Conservation (phyloP, 1,140 invertebrate species). For the Ladona fulva region DNA sequence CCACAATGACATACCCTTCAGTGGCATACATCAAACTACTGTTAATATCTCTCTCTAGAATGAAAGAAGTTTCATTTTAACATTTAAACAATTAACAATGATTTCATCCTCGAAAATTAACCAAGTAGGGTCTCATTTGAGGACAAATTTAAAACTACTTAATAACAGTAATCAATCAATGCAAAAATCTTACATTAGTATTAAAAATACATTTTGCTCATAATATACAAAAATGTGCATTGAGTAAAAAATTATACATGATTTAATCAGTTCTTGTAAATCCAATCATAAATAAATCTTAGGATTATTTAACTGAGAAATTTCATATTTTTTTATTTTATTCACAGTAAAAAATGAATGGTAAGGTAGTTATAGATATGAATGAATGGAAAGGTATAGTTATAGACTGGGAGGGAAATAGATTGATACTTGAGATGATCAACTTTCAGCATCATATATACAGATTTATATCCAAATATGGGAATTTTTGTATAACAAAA, state of each 20-base stretch:
- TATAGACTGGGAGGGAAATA: no score
- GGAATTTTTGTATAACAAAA: no score
- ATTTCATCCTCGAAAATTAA: background rate
- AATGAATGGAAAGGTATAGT: no score
- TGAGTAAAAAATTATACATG: background rate
- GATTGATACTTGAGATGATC: no score
- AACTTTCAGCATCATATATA: no score
- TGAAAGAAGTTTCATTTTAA: background rate
- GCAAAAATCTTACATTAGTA: background rate
- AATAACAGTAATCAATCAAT: constrained; percentile 1
- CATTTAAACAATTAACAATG: background rate
- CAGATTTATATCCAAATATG: no score
- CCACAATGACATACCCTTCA: background rate
- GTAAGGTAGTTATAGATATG: no score
- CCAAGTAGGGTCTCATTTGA: background rate
- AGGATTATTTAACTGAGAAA: background rate
- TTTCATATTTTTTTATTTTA: no score
- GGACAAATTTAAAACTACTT: background rate
- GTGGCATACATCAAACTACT: background rate
- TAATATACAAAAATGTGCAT: constrained; percentile 4
- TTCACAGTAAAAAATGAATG: no score
- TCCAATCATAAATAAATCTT: constrained; percentile 3
- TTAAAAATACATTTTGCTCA: constrained; percentile 4
- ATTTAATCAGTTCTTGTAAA: background rate
- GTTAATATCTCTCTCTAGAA: background rate